Base-by-base conservation (phyloP, 1,140 invertebrate genomes). In the Anastrepha obliqua region DNA sequence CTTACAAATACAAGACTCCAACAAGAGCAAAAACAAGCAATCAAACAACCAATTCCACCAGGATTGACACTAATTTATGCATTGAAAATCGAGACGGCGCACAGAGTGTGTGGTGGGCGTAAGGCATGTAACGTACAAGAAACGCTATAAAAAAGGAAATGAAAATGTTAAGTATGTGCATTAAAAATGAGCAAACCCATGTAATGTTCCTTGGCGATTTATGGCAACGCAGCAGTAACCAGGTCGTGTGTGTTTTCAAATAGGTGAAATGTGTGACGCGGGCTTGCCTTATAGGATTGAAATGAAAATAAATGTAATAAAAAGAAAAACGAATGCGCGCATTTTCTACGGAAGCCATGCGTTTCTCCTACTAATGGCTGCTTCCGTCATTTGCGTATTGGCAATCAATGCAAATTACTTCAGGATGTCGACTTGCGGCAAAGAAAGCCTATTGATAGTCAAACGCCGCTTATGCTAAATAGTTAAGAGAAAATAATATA, bases 31-130 rank as follows among this genome's bases (percentile, higher is more conserved):
- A n/a, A 29, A 42, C 3, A 81, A 55, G 74, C 74, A 81, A 81
- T 81, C 74, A 81, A 81, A 81, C 74, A 55, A n/a, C 51, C 74
- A 81, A 58, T 81, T 81, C 47, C 74, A 55, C 74, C 47, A 55
- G 74, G 47, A 51, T 81, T 81, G 74, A 81, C 74, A 81, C 55
- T 20, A 81, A 81, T 81, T 81, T 81, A 81, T 81, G 55, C 51
- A 55, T 58, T 58, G 74, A 55, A 81, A 20, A 55, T 81, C 20
- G 47, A 81, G 29, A 47, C 42, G 67, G 13, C 9, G 20, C 8
- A 74, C 2, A 47, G 44, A 9, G 47, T 55, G 47, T 39, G 17
- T 74, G 64, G 39, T 74, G 39, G 5, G 44, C 42, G 70, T n/a
- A 74, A 15, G 11, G 64, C 29, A 20, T 47, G 70, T 81, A 81